A percentile compares a stretch with the other conserved stretches of the same genome.
Conservation (phyloP, 2,113 vertebrate genomes). For the Aix galericulata region DNA sequence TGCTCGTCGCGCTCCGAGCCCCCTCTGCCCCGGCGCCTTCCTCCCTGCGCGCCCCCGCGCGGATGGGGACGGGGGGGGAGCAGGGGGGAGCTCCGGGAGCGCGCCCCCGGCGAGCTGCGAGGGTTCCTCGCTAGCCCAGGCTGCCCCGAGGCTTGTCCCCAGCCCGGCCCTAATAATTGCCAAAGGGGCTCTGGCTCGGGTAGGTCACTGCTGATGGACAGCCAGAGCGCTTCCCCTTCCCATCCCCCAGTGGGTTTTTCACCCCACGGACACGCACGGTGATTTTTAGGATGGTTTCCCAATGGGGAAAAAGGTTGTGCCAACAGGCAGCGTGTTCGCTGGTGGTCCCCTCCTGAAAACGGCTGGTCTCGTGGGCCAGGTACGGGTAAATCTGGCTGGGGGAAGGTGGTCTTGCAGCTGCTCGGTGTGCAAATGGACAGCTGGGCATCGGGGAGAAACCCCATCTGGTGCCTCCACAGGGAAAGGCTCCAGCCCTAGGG, state of each 20-base stretch:
- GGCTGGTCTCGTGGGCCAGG: not conserved
- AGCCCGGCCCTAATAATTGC: too few species aligned
- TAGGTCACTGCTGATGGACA: not conserved
- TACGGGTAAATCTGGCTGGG: not conserved
- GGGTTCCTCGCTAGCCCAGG: too few species aligned
- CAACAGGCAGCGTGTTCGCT: not conserved
- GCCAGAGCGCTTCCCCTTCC: not conserved
- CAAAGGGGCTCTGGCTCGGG: not conserved
- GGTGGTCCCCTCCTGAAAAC: not conserved
- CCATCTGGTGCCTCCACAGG: not conserved
- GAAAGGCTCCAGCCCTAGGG: not conserved
- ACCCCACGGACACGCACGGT: accelerated
- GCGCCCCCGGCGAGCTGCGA: too few species aligned
- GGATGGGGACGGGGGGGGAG: too few species aligned
- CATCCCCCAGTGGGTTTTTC: not conserved
- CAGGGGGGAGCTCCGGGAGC: too few species aligned
- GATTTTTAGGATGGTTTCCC: not conserved
- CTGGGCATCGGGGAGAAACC: not conserved
- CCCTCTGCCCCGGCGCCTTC: constrained; percentile 40
- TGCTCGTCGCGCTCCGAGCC: constrained; percentile 66
- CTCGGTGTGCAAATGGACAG: not conserved
- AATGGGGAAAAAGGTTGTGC: not conserved
- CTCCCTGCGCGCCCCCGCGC: not conserved
- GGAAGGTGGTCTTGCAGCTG: not conserved
- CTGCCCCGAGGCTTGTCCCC: too few species aligned